phyloP scores from a whole-genome alignment of 2,888 invertebrate genomes.

The Watsonalla binaria region DNA sequence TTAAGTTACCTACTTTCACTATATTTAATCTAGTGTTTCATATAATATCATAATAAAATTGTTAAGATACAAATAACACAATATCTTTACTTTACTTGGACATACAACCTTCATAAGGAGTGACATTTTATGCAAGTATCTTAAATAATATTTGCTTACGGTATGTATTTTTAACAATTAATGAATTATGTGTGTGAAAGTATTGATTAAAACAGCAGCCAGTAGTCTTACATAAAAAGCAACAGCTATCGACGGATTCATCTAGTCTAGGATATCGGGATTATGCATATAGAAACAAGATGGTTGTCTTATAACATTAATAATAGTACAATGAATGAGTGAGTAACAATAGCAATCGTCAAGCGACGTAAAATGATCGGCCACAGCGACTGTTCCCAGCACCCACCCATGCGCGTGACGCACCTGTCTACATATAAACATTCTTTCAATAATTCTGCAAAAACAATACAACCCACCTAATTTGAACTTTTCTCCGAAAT shows the following conservation, averaged over 20 bases:
- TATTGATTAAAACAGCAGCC: neutral
- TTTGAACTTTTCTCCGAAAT: constrained; percentile 53
- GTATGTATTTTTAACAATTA: neutral
- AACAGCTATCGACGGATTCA: neutral
- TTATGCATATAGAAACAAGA: no score
- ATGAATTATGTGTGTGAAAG: neutral
- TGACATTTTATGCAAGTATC: constrained; percentile 44
- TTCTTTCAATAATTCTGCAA: constrained; percentile 52
- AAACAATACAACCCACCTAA: constrained; percentile 61
- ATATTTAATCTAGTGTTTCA: constrained; percentile 58
- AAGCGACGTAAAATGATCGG: constrained; percentile 27
- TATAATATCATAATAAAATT: constrained; percentile 53
- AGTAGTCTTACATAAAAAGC: neutral
- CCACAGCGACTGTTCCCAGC: constrained; percentile 35
- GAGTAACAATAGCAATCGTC: constrained; percentile 9
- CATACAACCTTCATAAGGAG: constrained; percentile 74
- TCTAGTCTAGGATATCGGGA: neutral
- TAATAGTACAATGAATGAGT: neutral
- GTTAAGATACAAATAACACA: constrained; percentile 69
- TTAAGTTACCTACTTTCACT: constrained; percentile 52
- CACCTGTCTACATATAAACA: constrained; percentile 50
- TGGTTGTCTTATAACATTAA: no score
- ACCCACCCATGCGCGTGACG: constrained; percentile 59
- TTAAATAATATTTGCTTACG: constrained; percentile 48
- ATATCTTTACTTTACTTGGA: constrained; percentile 64